Evolutionary conservation across 1,140 invertebrate genomes (phyloP), one percentile per base, ranked within the genome.

Genomic region (Oreohelix idahoensis): DNA sequence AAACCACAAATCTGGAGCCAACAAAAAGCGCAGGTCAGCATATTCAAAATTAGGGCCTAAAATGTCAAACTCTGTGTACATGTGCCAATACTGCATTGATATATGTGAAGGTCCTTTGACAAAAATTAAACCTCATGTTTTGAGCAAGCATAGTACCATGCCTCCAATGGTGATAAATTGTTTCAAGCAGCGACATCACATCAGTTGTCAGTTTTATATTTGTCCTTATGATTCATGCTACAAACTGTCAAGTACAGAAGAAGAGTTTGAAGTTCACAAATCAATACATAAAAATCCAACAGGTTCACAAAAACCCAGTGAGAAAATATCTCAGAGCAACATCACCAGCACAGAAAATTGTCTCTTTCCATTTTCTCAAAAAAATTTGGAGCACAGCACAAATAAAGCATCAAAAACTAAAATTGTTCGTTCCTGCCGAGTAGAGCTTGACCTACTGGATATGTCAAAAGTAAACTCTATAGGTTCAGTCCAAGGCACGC

Each of bases 121-220:
- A 29, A 81, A 71, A 45, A 45, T 81, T n/a, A 81, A 81, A 39
- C 2, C 79, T 49, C 79, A 81, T 71, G 42, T 81, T 35, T 26
- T 71, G n/a, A 42, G 26, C 2, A 70, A 70, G 45, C 79, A 81
- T 71, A 29, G 42, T 8, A 32, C 42, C 11, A 51, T 42, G 45
- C 66, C 45, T 17, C 79, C 79, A 32, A 29, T 71, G n/a, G 79
- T 81, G n/a, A 71, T 70, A 35, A 81, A 71, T 39, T 81, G 79
- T 32, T 71, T 51, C 32, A 81, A 81, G n/a, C 69, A 81, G n/a
- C 32, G 66, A 38, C 36, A 49, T 29, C 63, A 71, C 13, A 71
- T 45, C 2, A 39, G 39, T n/a, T 71, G 79, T 39, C 35, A 29
- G 1, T 81, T 70, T 51, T 81, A 45, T 71, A 36, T 81, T 13